Evolutionary conservation across 2,888 invertebrate genomes (phyloP).

Genomic region (Machimus atricapillus): DNA sequence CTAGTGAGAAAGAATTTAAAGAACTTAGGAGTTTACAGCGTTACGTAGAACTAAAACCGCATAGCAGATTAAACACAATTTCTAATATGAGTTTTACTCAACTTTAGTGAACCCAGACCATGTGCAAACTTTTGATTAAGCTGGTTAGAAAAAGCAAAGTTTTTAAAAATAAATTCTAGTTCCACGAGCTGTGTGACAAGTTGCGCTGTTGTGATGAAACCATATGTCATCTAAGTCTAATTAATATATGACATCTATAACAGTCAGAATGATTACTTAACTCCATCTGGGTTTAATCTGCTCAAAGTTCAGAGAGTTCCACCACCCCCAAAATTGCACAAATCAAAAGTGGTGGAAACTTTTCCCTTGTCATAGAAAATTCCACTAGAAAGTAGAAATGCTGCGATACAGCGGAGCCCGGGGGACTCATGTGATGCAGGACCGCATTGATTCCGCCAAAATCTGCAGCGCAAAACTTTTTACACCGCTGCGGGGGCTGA

Average conservation of each 20-base stretch:
- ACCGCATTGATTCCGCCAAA: background rate
- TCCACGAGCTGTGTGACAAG: background rate
- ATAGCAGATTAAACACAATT: too few species aligned
- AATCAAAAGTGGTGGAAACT: background rate
- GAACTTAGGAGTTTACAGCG: too few species aligned
- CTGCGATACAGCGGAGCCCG: background rate
- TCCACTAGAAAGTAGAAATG: background rate
- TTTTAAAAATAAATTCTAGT: background rate
- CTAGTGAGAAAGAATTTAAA: too few species aligned
- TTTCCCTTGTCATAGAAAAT: background rate
- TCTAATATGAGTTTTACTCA: too few species aligned
- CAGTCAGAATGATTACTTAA: background rate
- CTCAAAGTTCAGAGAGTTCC: background rate
- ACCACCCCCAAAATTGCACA: background rate
- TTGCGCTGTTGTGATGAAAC: background rate
- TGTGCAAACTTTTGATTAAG: too few species aligned
- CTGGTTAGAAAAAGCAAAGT: too few species aligned
- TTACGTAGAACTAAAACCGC: too few species aligned
- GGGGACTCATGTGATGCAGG: background rate
- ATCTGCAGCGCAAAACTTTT: background rate
- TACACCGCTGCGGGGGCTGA: background rate
- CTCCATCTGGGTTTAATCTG: background rate
- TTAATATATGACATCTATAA: background rate
- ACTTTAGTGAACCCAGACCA: too few species aligned
- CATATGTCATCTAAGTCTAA: background rate